Evolutionary conservation across 1,140 invertebrate genomes (phyloP).

Genomic region (Ctenoplectra terminalis): DNA sequence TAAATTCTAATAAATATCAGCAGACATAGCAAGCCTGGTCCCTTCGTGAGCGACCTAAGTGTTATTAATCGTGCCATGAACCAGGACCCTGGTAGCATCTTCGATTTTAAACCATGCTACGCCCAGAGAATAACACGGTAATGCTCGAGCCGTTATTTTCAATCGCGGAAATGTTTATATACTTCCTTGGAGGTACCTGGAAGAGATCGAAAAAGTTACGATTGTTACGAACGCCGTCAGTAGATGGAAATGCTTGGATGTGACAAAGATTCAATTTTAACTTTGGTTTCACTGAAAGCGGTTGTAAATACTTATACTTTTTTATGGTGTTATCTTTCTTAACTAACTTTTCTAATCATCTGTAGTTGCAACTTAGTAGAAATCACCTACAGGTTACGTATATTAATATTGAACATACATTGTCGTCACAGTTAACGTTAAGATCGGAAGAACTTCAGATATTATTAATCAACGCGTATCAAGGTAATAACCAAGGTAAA

Average conservation of each 20-base stretch:
- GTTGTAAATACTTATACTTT: not conserved
- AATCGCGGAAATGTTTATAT: conserved; percentile 42
- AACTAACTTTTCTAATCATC: no score
- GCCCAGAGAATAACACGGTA: not conserved
- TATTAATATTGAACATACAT: no score
- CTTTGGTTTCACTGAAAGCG: not conserved
- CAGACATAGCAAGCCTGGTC: conserved; percentile 40
- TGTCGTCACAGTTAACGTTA: no score
- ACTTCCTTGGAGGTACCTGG: not conserved
- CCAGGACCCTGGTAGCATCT: conserved; percentile 23
- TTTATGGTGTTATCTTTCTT: no score
- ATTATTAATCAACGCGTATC: no score
- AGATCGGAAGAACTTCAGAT: no score
- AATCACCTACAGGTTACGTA: no score
- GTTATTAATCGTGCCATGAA: conserved; percentile 61
- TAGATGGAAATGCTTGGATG: not conserved
- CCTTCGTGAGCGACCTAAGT: conserved; percentile 60
- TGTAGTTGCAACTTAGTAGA: no score
- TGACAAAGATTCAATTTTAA: not conserved
- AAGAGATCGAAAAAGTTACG: not conserved
- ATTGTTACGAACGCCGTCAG: not conserved
- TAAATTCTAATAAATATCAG: conserved; percentile 71
- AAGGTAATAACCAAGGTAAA: no score
- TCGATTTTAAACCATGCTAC: conserved; percentile 49
- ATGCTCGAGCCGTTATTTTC: conserved; percentile 44